phyloP scores from a whole-genome alignment of 1,140 invertebrate genomes.

The Medauroidea extradentata region DNA sequence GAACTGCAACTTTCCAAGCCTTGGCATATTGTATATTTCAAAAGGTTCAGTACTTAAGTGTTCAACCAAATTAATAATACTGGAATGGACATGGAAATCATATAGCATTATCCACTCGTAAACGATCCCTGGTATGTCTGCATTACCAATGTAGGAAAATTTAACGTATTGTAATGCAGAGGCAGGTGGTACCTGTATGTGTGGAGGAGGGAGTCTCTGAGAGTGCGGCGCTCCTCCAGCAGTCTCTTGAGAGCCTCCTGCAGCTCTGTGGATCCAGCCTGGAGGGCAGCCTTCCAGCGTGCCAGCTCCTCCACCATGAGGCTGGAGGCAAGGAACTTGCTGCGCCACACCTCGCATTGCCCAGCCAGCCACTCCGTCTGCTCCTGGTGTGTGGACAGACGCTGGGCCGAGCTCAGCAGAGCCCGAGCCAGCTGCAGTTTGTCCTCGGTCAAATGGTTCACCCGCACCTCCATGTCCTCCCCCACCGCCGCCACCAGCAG shows the following conservation, averaged over 20 bases:
- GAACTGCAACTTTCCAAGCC: no score
- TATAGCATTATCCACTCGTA: no score
- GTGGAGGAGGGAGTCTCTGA: slow-evolving; percentile 63
- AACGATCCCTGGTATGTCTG: no score
- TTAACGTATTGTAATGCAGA: no score
- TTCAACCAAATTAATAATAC: no score
- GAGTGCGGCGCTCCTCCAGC: slow-evolving; percentile 65
- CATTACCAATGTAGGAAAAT: no score
- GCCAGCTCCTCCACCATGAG: slow-evolving; percentile 88
- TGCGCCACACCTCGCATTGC: slow-evolving; percentile 92
- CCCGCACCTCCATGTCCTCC: slow-evolving; percentile 84
- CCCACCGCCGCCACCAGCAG: slow-evolving; percentile 89
- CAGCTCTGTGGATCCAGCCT: slow-evolving; percentile 68
- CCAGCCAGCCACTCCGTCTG: slow-evolving; percentile 88
- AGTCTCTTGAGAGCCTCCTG: slow-evolving; percentile 69
- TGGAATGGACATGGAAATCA: no score
- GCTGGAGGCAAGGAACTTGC: slow-evolving; percentile 84
- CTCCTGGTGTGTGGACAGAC: slow-evolving; percentile 81
- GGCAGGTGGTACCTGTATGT: slow-evolving; percentile 57
- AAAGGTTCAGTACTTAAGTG: no score
- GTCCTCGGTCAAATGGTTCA: slow-evolving; percentile 85
- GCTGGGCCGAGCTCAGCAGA: slow-evolving; percentile 76
- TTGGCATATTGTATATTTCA: no score
- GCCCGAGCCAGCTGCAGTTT: slow-evolving; percentile 82
- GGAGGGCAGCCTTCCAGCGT: slow-evolving; percentile 73